Evolutionary conservation across 2,113 vertebrate species (phyloP), one percentile per base, ranked within the genome.

Genomic region (Probosciger aterrimus): DNA sequence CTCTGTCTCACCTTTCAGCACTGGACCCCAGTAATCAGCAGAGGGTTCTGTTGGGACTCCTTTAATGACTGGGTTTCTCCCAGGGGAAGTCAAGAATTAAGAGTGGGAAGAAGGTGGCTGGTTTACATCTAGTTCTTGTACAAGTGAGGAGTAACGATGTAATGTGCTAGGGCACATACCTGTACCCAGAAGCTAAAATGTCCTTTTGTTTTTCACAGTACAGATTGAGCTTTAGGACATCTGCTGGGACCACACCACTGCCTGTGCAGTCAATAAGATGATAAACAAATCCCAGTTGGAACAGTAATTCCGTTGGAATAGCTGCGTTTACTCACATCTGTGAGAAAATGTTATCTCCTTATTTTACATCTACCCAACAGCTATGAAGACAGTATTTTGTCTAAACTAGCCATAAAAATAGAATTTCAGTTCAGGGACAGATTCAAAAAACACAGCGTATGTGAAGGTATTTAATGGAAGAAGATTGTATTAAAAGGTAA

Each of bases 71-170:
- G 18, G 2, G 11, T 43, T 78, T 87, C 30, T 86, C 24, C 19
- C 22, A 30, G 1, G 9, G 15, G 62, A 89, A 91, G 80, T 15
- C 7, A 78, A 43, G 23, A 67, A 63, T 70, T 62, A 35, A 37
- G 22, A 80, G 14, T 4, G 31, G 30, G 17, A 77, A 83, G 59
- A 57, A 15, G 47, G n/a, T 3, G 3, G 10, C 22, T 69, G 13
- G 7, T 70, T 77, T 70, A 22, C 14, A 74, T 20, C 31, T 17
- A 41, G 5, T 65, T 82, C 41, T 88, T 74, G 24, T 62, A 14
- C 14, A 60, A 55, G 0, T 7, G 30, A 13, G 11, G 9, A 52
- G 2, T 46, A n/a, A 68, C 1, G 7, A 52, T 37, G 15, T 6
- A 20, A 33, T 4, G 10, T 41, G 24, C 6, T 20, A 80, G 35